A percentile compares a stretch with the other conserved stretches of the same genome.
phyloP scores from a whole-genome alignment of 1,140 invertebrate species.

The Mylabris phalerata region DNA sequence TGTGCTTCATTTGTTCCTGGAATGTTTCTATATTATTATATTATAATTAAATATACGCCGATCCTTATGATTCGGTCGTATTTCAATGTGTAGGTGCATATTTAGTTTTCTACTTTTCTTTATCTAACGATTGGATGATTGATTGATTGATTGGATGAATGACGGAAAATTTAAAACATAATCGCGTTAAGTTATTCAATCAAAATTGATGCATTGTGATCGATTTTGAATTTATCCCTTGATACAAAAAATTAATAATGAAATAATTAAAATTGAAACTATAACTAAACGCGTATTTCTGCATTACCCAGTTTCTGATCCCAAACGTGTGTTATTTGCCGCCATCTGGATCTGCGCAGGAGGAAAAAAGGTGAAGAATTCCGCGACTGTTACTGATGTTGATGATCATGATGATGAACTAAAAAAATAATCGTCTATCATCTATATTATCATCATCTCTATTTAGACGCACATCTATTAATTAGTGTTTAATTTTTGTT shows the following conservation, averaged over 20 bases:
- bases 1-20: conserved; percentile 45
- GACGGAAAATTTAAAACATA: neutral
- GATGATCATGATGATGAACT: too few species aligned
- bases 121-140: neutral
- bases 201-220: too few species aligned
- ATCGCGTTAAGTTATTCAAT: conserved; percentile 11
- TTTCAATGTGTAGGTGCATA: conserved; percentile 40
- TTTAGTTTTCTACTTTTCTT: conserved; percentile 4
- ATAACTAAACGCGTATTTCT: conserved; percentile 42
- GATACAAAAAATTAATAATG: neutral
- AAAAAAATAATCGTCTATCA: conserved; percentile 31
- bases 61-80: conserved; percentile 32
- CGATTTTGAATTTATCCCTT: too few species aligned
- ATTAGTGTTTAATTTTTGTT: neutral
- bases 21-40: conserved; percentile 30
- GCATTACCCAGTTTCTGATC: conserved; percentile 48
- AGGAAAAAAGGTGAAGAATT: conserved; percentile 66
- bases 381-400: conserved; percentile 44
- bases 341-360: conserved; percentile 54
- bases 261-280: neutral
- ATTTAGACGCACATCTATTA: conserved; percentile 8
- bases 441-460: conserved; percentile 37
- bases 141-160: too few species aligned
- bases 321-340: conserved; percentile 44
- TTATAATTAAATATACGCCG: neutral